A percentile compares a stretch with the other conserved stretches of the same genome.
Conservation (phyloP, 2,888 invertebrate genomes). For the Melieria picta region DNA sequence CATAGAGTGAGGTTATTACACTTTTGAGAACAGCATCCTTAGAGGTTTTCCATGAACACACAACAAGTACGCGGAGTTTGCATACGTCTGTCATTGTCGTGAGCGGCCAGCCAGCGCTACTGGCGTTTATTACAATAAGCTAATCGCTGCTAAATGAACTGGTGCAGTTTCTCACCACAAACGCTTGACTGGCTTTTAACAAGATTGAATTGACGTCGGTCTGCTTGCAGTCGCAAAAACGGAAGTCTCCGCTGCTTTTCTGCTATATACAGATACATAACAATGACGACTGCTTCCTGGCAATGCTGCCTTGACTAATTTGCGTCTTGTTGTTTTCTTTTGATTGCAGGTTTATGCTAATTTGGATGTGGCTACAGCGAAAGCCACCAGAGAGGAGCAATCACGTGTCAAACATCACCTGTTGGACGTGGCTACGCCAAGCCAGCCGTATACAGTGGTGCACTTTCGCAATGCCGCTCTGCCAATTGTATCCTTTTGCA, state of each 20-base stretch:
- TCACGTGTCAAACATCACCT: conserved; percentile 84
- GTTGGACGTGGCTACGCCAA: conserved; percentile 85
- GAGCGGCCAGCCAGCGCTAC: too few relatives aligned
- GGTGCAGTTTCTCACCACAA: conserved; percentile 6
- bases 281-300: background rate
- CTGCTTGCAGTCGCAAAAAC: conserved; percentile 10
- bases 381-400: conserved; percentile 85
- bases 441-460: conserved; percentile 81
- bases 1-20: too few relatives aligned
- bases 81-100: too few relatives aligned
- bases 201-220: background rate
- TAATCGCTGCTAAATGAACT: conserved; percentile 11
- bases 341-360: conserved; percentile 87
- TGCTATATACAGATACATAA: too few relatives aligned
- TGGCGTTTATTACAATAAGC: background rate
- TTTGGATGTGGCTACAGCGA: conserved; percentile 92
- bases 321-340: background rate
- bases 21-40: too few relatives aligned
- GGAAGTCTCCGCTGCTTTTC: background rate
- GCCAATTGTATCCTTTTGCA: conserved; percentile 72
- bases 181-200: conserved; percentile 14
- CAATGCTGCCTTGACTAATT: background rate
- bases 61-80: too few relatives aligned
- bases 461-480: conserved; percentile 85
- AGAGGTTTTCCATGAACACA: too few relatives aligned